phyloP scores from a whole-genome alignment of 2,888 invertebrate species.

The Zygogramma bicolorata region DNA sequence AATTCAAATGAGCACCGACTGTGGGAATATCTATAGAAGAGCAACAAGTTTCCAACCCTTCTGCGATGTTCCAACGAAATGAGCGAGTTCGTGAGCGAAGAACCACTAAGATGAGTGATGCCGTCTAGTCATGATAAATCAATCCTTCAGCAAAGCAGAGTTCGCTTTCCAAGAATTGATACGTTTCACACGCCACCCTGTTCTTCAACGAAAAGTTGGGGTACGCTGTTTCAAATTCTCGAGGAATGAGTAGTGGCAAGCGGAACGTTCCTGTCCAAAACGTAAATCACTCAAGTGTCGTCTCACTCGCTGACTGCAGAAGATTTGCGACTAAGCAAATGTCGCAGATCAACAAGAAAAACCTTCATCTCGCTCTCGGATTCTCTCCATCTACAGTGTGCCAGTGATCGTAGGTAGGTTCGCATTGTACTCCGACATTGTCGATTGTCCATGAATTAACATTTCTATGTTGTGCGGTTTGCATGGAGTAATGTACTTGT shows the following conservation, averaged over 20 bases:
- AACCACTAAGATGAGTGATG: too few species aligned
- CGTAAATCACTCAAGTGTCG: slow-evolving; percentile 67
- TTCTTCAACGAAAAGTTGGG: neutral
- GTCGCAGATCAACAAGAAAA: slow-evolving; percentile 64
- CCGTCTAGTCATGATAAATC: too few species aligned
- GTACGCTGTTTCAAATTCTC: slow-evolving; percentile 34
- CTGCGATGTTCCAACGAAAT: too few species aligned
- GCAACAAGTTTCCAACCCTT: too few species aligned
- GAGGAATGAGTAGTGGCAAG: slow-evolving; percentile 46
- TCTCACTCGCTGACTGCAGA: slow-evolving; percentile 65
- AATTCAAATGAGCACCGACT: too few species aligned
- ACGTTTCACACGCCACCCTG: neutral
- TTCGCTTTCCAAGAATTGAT: too few species aligned
- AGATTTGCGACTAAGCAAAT: slow-evolving; percentile 68
- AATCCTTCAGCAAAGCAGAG: too few species aligned
- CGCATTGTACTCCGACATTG: neutral
- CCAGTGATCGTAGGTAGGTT: neutral
- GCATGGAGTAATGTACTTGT: neutral
- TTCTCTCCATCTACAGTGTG: slow-evolving; percentile 16
- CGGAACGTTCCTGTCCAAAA: slow-evolving; percentile 58
- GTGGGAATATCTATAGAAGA: too few species aligned
- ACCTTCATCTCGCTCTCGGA: slow-evolving; percentile 41
- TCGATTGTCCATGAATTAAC: neutral
- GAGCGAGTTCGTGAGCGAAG: too few species aligned
- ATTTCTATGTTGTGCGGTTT: neutral